Evolutionary conservation across 2,888 invertebrate genomes (phyloP).

Genomic region (Hedya salicella): DNA sequence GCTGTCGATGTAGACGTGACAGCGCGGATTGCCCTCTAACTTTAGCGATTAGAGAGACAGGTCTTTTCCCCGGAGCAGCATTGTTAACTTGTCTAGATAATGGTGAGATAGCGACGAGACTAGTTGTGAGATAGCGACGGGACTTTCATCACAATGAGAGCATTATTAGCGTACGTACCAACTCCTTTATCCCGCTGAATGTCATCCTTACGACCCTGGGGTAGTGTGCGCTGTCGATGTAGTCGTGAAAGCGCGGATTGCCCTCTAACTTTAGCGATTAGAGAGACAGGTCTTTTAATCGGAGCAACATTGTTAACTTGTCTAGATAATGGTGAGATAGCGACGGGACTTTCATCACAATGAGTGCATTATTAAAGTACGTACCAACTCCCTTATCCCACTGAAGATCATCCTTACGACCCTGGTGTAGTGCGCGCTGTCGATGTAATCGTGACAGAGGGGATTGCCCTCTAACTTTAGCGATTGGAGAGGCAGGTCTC

Average conservation of each 20-base stretch:
- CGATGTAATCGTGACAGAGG: slow-evolving; percentile 86
- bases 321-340: slow-evolving; percentile 58
- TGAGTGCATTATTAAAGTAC: slow-evolving; percentile 48
- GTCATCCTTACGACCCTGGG: slow-evolving; percentile 75
- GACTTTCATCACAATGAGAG: no score
- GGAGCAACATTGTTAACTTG: slow-evolving; percentile 54
- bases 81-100: slow-evolving; percentile 53
- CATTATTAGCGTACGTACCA: slow-evolving; percentile 69
- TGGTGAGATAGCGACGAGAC: no score
- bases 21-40: slow-evolving; percentile 90
- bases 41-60: slow-evolving; percentile 80
- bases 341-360: no score
- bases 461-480: slow-evolving; percentile 89
- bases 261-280: slow-evolving; percentile 86
- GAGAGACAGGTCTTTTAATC: slow-evolving; percentile 70
- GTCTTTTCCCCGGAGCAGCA: slow-evolving; percentile 59
- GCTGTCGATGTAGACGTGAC: slow-evolving; percentile 86
- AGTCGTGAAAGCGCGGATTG: slow-evolving; percentile 89
- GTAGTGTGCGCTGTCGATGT: slow-evolving; percentile 77
- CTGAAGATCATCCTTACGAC: slow-evolving; percentile 82
- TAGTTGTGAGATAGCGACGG: slow-evolving; percentile 67
- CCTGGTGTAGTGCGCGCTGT: slow-evolving; percentile 85
- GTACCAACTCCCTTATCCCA: slow-evolving; percentile 78
- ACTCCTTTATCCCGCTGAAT: slow-evolving; percentile 78
- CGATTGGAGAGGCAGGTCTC: slow-evolving; percentile 74